These are phyloP conservation scores for Polyergus mexicanus DNA, from an alignment of 1,140 invertebrate species.

Conservation along the genomic window DNA sequence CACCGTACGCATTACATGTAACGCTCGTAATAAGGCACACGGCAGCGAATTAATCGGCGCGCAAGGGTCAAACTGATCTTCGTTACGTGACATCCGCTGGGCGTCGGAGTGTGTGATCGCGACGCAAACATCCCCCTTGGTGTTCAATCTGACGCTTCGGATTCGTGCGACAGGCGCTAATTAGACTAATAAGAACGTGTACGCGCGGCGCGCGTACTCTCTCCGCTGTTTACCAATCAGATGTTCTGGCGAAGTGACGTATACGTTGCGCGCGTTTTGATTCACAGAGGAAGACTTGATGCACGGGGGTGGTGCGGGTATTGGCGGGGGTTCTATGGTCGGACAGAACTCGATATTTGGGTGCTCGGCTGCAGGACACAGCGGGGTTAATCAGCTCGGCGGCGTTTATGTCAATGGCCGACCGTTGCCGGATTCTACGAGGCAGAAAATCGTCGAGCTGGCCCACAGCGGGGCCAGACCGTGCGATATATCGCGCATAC, in stretches of 20 bases:
- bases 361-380: conserved; percentile 94
- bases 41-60: conserved; percentile 57
- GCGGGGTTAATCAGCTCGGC: conserved; percentile 99
- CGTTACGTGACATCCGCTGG: conserved; percentile 36
- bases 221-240: conserved; percentile 66
- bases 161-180: conserved; percentile 49
- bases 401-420: conserved; percentile 99
- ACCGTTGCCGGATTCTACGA: conserved; percentile 97
- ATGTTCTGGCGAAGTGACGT: conserved; percentile 70
- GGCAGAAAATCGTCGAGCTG: conserved; percentile 99
- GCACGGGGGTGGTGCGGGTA: conserved; percentile 84
- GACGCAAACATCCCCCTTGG: conserved; percentile 55
- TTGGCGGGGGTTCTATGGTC: conserved; percentile 85
- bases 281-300: conserved; percentile 86
- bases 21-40: conserved; percentile 55
- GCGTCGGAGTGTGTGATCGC: conserved; percentile 52
- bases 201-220: conserved; percentile 19
- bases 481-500: conserved; percentile 98
- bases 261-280: conserved; percentile 75
- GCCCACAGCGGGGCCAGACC: conserved; percentile 98
- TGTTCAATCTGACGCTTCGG: conserved; percentile 44
- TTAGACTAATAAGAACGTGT: conserved; percentile 72
- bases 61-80: conserved; percentile 64
- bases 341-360: conserved; percentile 90
- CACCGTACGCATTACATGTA: conserved; percentile 15